Percentiles rank a stretch among this genome's conserved stretches.
Conservation (phyloP, 2,888 invertebrate genomes). For the Drosophila phalerata region DNA sequence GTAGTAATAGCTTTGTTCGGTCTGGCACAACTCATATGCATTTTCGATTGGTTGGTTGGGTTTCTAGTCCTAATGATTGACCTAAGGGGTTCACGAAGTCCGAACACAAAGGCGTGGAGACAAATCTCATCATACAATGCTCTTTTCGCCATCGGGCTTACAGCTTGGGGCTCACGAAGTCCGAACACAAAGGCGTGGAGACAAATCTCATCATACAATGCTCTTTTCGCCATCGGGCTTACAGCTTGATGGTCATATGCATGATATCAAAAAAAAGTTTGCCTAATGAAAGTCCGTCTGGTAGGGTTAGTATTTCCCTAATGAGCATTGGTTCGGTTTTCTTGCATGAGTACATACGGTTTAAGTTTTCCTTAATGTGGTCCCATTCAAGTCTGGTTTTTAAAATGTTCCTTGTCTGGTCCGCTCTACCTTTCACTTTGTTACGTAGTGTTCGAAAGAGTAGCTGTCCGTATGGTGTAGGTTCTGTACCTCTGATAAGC, state of each 20-base stretch:
- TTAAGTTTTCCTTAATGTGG: neutral
- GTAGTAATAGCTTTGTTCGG: neutral
- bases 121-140: neutral
- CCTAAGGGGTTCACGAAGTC: neutral
- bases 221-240: neutral
- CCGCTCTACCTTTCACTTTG: neutral
- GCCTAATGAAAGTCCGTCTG: neutral
- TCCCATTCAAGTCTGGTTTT: constrained; percentile 1
- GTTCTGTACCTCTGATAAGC: constrained; percentile 2
- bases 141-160: neutral
- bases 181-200: neutral
- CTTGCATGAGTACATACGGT: neutral
- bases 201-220: neutral
- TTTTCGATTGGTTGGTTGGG: neutral
- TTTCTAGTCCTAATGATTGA: neutral
- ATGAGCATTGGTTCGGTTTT: neutral
- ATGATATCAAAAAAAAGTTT: neutral
- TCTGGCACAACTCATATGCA: neutral
- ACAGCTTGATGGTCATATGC: neutral
- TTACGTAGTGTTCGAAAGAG: neutral
- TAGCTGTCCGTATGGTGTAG: neutral
- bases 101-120: neutral
- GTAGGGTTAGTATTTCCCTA: neutral
- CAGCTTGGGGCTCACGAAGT: neutral
- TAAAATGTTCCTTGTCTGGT: neutral